A percentile compares a stretch with the other conserved stretches of the same genome.
Evolutionary conservation across 2,797 vertebrate species (phyloP).

Genomic region (Sebastes umbrosus): DNA sequence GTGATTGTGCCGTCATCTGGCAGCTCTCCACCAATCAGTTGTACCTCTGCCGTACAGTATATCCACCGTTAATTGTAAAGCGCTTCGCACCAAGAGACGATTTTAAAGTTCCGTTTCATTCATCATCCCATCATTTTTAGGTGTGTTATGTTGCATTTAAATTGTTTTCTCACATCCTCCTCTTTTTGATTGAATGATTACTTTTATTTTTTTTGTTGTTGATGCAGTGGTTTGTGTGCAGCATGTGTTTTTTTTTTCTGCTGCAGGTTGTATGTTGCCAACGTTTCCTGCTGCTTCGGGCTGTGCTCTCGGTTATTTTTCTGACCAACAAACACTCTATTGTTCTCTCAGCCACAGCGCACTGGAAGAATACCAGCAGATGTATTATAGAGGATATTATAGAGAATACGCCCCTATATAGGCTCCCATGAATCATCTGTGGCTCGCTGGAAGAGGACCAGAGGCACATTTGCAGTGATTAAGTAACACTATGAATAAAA

Average conservation of each 20-base stretch:
- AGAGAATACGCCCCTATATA: conserved; percentile 27
- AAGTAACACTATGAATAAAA: conserved; percentile 9
- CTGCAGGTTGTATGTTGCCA: conserved; percentile 26
- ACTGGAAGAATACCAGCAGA: conserved; percentile 25
- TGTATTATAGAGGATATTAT: conserved; percentile 37
- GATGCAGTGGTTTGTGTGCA: conserved; percentile 31
- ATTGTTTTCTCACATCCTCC: background rate
- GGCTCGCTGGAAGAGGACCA: conserved; percentile 11
- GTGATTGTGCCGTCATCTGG: conserved; percentile 64
- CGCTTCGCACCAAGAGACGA: background rate
- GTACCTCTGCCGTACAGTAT: conserved; percentile 26
- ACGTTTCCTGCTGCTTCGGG: conserved; percentile 42
- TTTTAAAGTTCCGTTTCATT: background rate
- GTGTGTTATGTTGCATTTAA: background rate
- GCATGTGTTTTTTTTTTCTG: background rate
- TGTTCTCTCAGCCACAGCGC: conserved; percentile 44
- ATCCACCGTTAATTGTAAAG: conserved; percentile 18
- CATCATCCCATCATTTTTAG: background rate
- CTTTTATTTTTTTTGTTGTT: background rate
- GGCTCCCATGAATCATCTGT: conserved; percentile 52
- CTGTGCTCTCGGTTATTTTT: conserved; percentile 37
- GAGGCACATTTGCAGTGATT: background rate
- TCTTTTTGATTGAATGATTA: background rate
- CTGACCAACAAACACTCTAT: conserved; percentile 45
- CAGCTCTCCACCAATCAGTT: conserved; percentile 51